Evolutionary conservation across 2,113 vertebrate genomes (phyloP), one percentile per base, ranked within the genome.

Genomic region (Corythaeola cristata): DNA sequence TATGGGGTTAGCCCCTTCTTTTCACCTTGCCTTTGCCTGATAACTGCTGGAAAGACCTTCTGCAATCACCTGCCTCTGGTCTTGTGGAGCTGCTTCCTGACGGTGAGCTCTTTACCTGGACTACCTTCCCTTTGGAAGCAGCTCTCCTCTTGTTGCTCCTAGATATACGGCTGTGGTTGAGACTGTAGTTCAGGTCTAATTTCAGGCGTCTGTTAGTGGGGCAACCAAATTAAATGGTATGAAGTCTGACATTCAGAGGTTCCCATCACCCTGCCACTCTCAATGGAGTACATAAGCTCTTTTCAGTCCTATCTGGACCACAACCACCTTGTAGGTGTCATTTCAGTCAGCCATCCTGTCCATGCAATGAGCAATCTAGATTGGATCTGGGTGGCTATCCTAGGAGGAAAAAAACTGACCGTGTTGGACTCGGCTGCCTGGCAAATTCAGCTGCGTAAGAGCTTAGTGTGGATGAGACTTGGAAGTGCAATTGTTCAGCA

Each of bases 1-100:
- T 45, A 23, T 26, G 18, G 3, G 0, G 2, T 15, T 0, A 9
- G 4, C 8, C 3, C 2, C 5, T 63, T 35, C 8, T 49, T 15
- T 2, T n/a, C 11, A 15, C 24, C 4, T 52, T 63, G 24, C 8
- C 16, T 66, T 56, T 80, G 27, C 35, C 19, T 53, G 45, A 15
- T 1, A 22, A 1, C 15, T 33, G 50, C 68, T 66, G 55, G 19
- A 41, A 13, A 22, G 11, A 68, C 8, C 15, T 26, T 13, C 66
- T 87, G 52, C 22, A n/a, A 4, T 7, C 4, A 4, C 32, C 47
- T 22, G 15, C 15, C 11, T 23, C 58, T 60, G 58, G 17, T 12
- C 62, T 49, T 33, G 26, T 1, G 21, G 52, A 56, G 21, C 64
- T 1, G 3, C 3, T 39, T 39, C 33, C 15, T 52, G 33, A 27